Base-by-base conservation (phyloP, 2,113 vertebrate genomes). In the Bambusicola thoracicus region DNA sequence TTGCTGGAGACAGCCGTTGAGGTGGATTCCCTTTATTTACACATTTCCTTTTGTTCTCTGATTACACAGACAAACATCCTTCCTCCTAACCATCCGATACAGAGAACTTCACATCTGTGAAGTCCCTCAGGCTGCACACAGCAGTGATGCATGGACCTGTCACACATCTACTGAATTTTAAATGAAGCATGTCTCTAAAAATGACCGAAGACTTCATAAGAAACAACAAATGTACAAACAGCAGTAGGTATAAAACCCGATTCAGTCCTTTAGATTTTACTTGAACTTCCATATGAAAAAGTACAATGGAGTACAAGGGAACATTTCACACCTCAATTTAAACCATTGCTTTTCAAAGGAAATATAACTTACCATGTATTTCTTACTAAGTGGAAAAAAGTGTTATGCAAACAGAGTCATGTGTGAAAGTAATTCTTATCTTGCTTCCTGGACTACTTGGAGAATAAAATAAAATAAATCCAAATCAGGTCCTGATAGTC, bases 301-400 rank as follows among this genome's bases (percentile, higher is more conserved):
- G 2, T 4, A 14, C 82, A 74, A 68, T 32, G 1, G 5, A 88
- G 19, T 59, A 25, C 10, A 70, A 68, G 27, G 21, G 49, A 77
- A 89, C 34, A 79, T 58, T 95, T 93, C 81, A 81, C 0, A 0
- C 73, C 62, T 93, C 49, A 43, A 19, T 90, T 94, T 92, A 86
- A 96, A 76, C 53, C 66, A 89, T 81, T 92, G 76, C 78, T 96
- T 95, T 92, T 90, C 83, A 90, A 96, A 90, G 89, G 95, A 96
- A 96, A 93, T 96, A 67, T 96, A 79, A 92, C 36, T 79, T 94
- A 55, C 53, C 4, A 34, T 85, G 83, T 93, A 81, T 94, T 92
- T 92, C 81, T 91, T 92, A 90, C 61, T 88, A 95, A 96, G 85
- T 93, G 88, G 93, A 95, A 95, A 66, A 69, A 93, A 96, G 86